Base-by-base conservation (phyloP, 2,888 invertebrate genomes). In the Cantharis rufa region DNA sequence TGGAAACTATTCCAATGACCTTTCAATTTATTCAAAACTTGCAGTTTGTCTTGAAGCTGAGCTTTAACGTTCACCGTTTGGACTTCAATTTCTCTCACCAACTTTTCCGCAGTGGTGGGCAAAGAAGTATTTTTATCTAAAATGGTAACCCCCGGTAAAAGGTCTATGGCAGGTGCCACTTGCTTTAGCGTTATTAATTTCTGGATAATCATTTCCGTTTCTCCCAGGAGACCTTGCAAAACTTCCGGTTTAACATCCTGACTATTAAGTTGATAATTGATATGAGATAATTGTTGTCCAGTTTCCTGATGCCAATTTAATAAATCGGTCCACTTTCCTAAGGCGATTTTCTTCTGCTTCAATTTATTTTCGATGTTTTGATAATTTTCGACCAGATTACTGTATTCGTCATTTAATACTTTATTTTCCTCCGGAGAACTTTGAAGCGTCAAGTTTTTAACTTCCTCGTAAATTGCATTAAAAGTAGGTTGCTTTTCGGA, bases 271-370 rank as follows among this genome's bases (percentile, higher is more conserved):
- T 95, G 94, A 83, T 95, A 94, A 83, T 95, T 94, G 78, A 95
- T 91, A 82, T 96, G 95, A 70, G 92, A 92, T 66, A 96, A 87
- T 85, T 95, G 95, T 81, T 94, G 94, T 80, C 92, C 92, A 0
- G 94, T 92, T 80, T 96, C 95, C 72, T 93, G 92, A 82, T 94
- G 93, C 94, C 95, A 96, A 82, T 93, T 94, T 10, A 95, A 87
- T 24, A 97, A 90, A 83, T 96, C 95, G 0, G 92, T 92, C 96
- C 97, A 96, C 84, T 94, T 94, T 84, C 95, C 94, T 24, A 96
- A 86, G 3, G 93, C 91, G 0, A 89, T 90, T 85, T 94, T 95
- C 87, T 95, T 95, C 82, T 93, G 92, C 82, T 92, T 91, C 81
- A 96, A 90, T 81, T 93, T 92, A 62, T 92, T 92, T 84, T 95